Conservation (phyloP, 2,888 invertebrate species). For the Philereme transversata region DNA sequence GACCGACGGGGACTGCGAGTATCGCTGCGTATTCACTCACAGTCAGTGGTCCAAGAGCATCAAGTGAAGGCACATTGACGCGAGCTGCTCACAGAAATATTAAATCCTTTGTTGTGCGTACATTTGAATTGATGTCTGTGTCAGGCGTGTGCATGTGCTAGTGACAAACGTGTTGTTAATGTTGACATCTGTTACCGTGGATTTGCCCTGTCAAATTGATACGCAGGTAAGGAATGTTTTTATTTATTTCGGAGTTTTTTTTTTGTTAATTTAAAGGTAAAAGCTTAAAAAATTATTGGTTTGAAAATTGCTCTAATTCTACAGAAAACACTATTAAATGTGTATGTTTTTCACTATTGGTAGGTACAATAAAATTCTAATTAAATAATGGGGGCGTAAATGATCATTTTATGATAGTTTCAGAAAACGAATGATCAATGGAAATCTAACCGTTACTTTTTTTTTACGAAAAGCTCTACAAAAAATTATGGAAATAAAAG, state of each 20-base stretch:
- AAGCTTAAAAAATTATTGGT: neutral
- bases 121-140: constrained; percentile 47
- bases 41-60: constrained; percentile 30
- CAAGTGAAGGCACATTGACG: constrained; percentile 35
- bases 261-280: neutral
- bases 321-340: no score
- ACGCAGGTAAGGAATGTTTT: constrained; percentile 42
- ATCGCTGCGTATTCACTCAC: constrained; percentile 19
- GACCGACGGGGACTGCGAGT: neutral
- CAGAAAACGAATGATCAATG: no score
- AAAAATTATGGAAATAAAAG: no score
- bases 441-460: no score
- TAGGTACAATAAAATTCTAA: no score
- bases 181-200: constrained; percentile 45
- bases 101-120: constrained; percentile 55
- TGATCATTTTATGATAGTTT: no score
- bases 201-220: constrained; percentile 45
- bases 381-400: no score
- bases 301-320: no score
- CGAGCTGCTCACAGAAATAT: constrained; percentile 45
- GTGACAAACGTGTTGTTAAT: constrained; percentile 37
- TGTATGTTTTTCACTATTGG: no score
- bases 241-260: neutral
- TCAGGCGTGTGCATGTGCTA: constrained; percentile 49
- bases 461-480: no score